phyloP scores from a whole-genome alignment of 2,888 invertebrate genomes.

The Ephialtes manifestator region DNA sequence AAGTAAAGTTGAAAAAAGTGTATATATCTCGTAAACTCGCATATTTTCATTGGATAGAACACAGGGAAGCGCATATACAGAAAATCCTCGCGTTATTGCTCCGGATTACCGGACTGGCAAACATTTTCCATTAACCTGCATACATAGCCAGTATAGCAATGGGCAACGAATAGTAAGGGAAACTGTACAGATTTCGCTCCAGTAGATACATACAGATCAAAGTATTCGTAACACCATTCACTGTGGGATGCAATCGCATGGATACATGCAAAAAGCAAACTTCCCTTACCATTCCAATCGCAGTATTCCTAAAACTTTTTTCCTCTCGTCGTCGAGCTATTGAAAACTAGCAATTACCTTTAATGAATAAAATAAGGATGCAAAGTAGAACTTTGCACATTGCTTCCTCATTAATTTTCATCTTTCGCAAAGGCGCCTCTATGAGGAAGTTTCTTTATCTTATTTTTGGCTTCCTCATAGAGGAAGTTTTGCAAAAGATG shows the following conservation, averaged over 20 bases:
- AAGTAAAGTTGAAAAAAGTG: too few relatives aligned
- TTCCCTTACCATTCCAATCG: conserved; percentile 14
- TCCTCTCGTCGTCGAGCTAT: not conserved
- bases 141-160: conserved; percentile 23
- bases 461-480: too few relatives aligned
- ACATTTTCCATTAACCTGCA: conserved; percentile 67
- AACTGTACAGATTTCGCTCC: conserved; percentile 25
- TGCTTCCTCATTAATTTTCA: too few relatives aligned
- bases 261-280: conserved; percentile 48
- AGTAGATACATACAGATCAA: conserved; percentile 47
- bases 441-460: too few relatives aligned
- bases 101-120: conserved; percentile 66
- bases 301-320: conserved; percentile 14
- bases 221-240: conserved; percentile 58
- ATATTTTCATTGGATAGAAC: not conserved
- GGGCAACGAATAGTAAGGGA: conserved; percentile 30
- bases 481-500: too few relatives aligned
- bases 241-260: conserved; percentile 51
- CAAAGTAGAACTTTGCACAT: too few relatives aligned
- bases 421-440: too few relatives aligned
- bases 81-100: conserved; percentile 69
- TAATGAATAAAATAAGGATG: not conserved
- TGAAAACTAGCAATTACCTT: conserved; percentile 21
- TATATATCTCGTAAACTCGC: not conserved
- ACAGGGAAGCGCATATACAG: conserved; percentile 38